phyloP scores from a whole-genome alignment of 2,113 vertebrate species.

The Hippocampus barbouri region DNA sequence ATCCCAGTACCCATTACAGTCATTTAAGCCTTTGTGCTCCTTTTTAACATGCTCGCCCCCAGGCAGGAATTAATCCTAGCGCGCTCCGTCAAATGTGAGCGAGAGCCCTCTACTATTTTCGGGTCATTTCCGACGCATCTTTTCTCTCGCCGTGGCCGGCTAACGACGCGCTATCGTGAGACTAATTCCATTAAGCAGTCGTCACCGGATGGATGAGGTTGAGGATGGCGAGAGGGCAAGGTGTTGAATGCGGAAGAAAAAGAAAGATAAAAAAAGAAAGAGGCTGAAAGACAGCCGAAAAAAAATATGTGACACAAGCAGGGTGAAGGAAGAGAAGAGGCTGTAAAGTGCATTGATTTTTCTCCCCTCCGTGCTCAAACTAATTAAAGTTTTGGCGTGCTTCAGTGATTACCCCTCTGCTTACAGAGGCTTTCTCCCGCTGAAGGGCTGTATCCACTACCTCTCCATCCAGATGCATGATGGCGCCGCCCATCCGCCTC shows the following conservation, averaged over 20 bases:
- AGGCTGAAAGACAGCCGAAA: slow-evolving; percentile 33
- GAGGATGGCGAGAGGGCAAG: slow-evolving; percentile 40
- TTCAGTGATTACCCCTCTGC: slow-evolving; percentile 72
- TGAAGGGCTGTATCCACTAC: slow-evolving; percentile 52
- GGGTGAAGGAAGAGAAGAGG: slow-evolving; percentile 42
- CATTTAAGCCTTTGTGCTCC: background rate
- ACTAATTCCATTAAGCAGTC: slow-evolving; percentile 63
- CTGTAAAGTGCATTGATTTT: slow-evolving; percentile 69
- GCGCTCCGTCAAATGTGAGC: slow-evolving; percentile 20
- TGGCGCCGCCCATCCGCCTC: slow-evolving; percentile 27
- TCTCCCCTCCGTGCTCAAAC: slow-evolving; percentile 64
- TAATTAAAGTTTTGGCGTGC: slow-evolving; percentile 75
- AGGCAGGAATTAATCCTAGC: background rate
- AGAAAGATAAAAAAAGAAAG: slow-evolving; percentile 16
- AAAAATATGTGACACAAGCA: slow-evolving; percentile 35
- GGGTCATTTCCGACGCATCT: slow-evolving; percentile 41
- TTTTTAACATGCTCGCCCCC: background rate
- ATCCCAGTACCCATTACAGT: background rate
- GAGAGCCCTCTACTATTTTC: slow-evolving; percentile 30
- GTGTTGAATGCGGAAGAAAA: slow-evolving; percentile 6
- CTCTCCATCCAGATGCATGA: slow-evolving; percentile 30
- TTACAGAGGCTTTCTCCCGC: slow-evolving; percentile 65
- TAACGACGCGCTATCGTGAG: slow-evolving; percentile 46
- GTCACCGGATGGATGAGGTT: slow-evolving; percentile 59
- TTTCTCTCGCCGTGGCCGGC: slow-evolving; percentile 30